phyloP scores from a whole-genome alignment of 1,140 invertebrate species.

The Episyrphus balteatus region DNA sequence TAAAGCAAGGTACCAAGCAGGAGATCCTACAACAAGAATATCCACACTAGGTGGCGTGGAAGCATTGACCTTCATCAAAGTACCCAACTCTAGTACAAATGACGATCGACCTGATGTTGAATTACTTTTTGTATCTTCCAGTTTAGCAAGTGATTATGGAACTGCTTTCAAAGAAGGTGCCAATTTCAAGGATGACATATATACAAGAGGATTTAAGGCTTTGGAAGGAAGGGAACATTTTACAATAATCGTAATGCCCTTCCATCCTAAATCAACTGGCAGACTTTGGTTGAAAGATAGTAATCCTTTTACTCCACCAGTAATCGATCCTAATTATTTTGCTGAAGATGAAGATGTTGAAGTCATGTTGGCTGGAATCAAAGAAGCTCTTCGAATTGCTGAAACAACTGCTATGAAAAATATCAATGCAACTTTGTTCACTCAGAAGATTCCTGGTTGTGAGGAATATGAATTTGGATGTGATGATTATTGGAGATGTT shows the following conservation, averaged over 20 bases:
- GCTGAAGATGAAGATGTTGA: constrained; percentile 47
- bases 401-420: constrained; percentile 45
- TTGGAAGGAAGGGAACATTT: constrained; percentile 46
- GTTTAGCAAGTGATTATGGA: constrained; percentile 47
- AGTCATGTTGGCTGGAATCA: constrained; percentile 50
- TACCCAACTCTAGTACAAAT: constrained; percentile 40
- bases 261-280: constrained; percentile 59
- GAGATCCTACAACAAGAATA: constrained; percentile 39
- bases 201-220: constrained; percentile 38
- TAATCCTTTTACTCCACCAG: constrained; percentile 58
- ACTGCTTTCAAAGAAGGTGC: constrained; percentile 40
- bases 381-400: constrained; percentile 45
- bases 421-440: constrained; percentile 42
- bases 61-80: constrained; percentile 48
- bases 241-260: constrained; percentile 52
- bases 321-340: constrained; percentile 60
- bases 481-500: constrained; percentile 60
- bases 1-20: constrained; percentile 35
- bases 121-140: constrained; percentile 39
- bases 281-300: constrained; percentile 47
- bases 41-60: constrained; percentile 43
- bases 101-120: constrained; percentile 47
- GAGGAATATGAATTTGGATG: constrained; percentile 39
- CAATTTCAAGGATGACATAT: constrained; percentile 42
- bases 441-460: constrained; percentile 45